phyloP scores from a whole-genome alignment of 2,888 invertebrate genomes.

The Chloromyia formosa region DNA sequence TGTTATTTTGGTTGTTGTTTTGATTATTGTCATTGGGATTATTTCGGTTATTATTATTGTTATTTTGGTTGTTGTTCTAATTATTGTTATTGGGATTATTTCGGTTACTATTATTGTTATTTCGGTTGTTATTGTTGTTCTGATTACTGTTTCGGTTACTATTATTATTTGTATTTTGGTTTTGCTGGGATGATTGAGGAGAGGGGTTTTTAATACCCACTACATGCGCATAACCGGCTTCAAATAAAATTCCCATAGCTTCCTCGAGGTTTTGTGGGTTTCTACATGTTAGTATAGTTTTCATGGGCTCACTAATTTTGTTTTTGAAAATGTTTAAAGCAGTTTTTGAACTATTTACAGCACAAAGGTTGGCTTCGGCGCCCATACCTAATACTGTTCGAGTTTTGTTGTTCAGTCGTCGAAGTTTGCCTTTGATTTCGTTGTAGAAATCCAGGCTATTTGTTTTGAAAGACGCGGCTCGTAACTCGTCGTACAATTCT shows the following conservation, averaged over 20 bases:
- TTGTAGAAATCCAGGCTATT: conserved; percentile 30
- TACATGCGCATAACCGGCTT: not conserved
- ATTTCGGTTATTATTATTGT: no score
- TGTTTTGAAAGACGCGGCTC: not conserved
- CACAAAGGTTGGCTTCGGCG: not conserved
- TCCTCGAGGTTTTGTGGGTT: conserved; percentile 10
- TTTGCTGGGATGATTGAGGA: not conserved
- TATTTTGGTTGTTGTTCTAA: not conserved
- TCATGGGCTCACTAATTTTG: conserved; percentile 34
- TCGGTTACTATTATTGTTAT: not conserved
- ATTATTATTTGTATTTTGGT: not conserved
- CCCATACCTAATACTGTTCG: not conserved
- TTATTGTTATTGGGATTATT: not conserved
- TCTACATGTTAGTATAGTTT: conserved; percentile 8
- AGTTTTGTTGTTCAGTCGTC: conserved; percentile 17
- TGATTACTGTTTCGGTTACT: no score
- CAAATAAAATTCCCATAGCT: not conserved
- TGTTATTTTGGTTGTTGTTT: no score
- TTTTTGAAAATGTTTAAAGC: conserved; percentile 34
- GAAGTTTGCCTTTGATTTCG: conserved; percentile 7
- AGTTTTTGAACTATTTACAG: not conserved
- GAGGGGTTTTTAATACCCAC: not conserved
- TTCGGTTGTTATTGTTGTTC: not conserved
- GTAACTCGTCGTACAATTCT: conserved; percentile 25
- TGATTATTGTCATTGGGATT: no score